phyloP scores from a whole-genome alignment of 2,888 invertebrate genomes.

The Patella depressa region DNA sequence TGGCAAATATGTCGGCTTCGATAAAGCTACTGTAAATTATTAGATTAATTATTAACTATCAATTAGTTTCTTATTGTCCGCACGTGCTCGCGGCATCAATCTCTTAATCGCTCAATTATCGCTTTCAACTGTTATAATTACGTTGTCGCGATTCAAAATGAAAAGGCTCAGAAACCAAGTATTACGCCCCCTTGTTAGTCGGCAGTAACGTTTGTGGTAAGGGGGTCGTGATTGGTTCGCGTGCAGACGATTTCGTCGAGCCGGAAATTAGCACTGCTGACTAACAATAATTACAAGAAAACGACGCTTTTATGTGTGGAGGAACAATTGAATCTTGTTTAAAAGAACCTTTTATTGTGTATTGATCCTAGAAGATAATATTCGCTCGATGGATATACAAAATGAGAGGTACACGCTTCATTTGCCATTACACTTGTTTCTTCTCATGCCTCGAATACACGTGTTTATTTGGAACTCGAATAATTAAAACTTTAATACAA shows the following conservation, averaged over 20 bases:
- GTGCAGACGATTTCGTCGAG: slow-evolving; percentile 23
- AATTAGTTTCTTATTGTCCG: slow-evolving; percentile 25
- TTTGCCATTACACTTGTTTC: not conserved
- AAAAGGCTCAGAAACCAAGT: slow-evolving; percentile 3
- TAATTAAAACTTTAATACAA: no score
- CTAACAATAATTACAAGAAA: slow-evolving; percentile 41
- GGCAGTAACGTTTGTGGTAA: not conserved
- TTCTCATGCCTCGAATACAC: no score
- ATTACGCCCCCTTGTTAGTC: slow-evolving; percentile 4
- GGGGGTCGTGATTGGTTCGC: slow-evolving; percentile 13
- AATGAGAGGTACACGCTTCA: not conserved
- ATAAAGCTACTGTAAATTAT: slow-evolving; percentile 13
- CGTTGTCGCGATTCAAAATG: not conserved
- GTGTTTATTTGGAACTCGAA: no score
- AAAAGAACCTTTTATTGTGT: slow-evolving; percentile 23
- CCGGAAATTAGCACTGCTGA: slow-evolving; percentile 33
- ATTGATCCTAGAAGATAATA: slow-evolving; percentile 10
- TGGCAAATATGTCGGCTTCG: no score
- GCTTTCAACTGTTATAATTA: slow-evolving; percentile 13
- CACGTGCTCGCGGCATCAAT: slow-evolving; percentile 24
- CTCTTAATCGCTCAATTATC: slow-evolving; percentile 27
- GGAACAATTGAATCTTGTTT: slow-evolving; percentile 24
- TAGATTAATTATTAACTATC: slow-evolving; percentile 26
- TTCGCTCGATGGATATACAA: slow-evolving; percentile 3
- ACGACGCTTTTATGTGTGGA: slow-evolving; percentile 34